Base-by-base conservation (phyloP, 2,797 vertebrate species). In the Enteromius fasciolatus region DNA sequence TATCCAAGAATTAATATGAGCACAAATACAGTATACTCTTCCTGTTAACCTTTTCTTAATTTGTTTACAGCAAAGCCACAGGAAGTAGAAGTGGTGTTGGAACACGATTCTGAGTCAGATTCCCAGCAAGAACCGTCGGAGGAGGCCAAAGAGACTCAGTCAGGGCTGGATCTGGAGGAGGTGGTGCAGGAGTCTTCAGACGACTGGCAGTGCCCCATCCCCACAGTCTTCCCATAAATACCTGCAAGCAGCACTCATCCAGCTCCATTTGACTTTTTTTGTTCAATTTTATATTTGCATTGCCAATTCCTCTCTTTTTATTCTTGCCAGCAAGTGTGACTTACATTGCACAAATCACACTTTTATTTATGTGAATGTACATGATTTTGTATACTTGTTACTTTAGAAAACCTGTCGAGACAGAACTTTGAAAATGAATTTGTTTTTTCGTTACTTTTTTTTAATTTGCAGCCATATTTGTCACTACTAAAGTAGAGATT, bases 181-280 rank as follows among this genome's bases (percentile, higher is more conserved):
- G 97, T 97, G 84, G 96, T 95, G 14, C 95, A 94, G 85, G 97
- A 97, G 87, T 89, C 96, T 0, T 89, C 95, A 0, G 94, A 91
- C 83, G 97, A 98, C 89, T 99, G 98, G 97, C 97, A 97, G 89
- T 93, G 92, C 77, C 86, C 90, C 77, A 95, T 96, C 84, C 88
- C 95, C 83, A 96, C 91, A 9, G 97, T 97, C 89, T 99, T 99
- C 91, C 94, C 95, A 89, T 94, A 88, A 94, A 15, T 46, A 25
- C 57, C 12, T n/a, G 14, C 33, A 2, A 25, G 23, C 57, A 28
- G 57, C 23, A 61, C 75, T 14, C 64, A 44, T 54, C 31, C 23
- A 61, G 54, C 12, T 33, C 31, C 6, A 52, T n/a, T n/a, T 33
- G 63, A 50, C 36, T 59, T 61, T 25, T 1, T 23, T 44, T 41